These are phyloP conservation scores for Agriotes lineatus DNA, from an alignment of 2,888 invertebrate species.

Conservation along the genomic window DNA sequence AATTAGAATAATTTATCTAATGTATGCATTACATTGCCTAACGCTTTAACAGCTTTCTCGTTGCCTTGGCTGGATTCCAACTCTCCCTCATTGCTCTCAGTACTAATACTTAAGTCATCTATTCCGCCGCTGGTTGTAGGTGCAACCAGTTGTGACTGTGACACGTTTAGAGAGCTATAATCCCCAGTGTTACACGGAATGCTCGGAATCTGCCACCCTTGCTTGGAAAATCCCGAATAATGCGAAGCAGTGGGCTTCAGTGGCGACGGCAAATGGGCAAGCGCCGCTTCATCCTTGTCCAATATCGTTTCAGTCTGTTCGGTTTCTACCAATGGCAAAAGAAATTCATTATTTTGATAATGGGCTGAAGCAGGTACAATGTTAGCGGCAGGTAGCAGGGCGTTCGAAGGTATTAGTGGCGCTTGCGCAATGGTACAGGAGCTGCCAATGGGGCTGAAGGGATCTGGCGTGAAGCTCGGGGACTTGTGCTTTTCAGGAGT, in stretches of 20 bases:
- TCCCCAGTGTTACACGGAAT: slow-evolving; percentile 77
- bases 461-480: slow-evolving; percentile 65
- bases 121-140: neutral
- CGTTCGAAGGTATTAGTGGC: slow-evolving; percentile 59
- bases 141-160: slow-evolving; percentile 2
- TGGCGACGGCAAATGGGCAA: slow-evolving; percentile 59
- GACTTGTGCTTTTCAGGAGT: slow-evolving; percentile 61
- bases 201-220: slow-evolving; percentile 73
- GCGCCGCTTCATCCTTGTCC: slow-evolving; percentile 55
- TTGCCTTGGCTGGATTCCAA: neutral
- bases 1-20: slow-evolving; percentile 13
- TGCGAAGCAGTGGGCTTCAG: slow-evolving; percentile 64
- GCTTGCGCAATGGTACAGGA: slow-evolving; percentile 59
- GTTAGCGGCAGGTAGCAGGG: slow-evolving; percentile 6
- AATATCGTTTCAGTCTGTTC: slow-evolving; percentile 51
- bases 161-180: slow-evolving; percentile 57
- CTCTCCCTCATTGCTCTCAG: neutral
- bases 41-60: slow-evolving; percentile 4
- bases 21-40: neutral
- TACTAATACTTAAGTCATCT: neutral
- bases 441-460: slow-evolving; percentile 70
- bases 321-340: slow-evolving; percentile 32
- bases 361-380: neutral
- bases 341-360: slow-evolving; percentile 24
- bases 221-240: slow-evolving; percentile 73